Conservation (phyloP, 2,797 vertebrate genomes). For the Thunnus albacares region DNA sequence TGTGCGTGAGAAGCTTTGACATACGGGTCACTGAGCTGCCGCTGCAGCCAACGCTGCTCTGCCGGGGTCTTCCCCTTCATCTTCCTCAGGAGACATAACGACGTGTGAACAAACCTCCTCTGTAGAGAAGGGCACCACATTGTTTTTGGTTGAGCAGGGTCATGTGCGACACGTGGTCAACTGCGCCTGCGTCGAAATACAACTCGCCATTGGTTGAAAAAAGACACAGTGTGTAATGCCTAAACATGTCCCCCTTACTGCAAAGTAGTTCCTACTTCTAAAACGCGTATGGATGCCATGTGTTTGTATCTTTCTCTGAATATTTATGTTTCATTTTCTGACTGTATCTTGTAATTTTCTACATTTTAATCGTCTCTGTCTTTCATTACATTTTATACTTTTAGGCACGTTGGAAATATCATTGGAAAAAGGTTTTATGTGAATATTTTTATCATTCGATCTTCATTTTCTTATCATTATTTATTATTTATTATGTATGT, state of each 20-base stretch:
- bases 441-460: too few species aligned
- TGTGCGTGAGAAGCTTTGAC: slow-evolving; percentile 89
- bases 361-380: too few species aligned
- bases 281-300: not conserved
- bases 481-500: too few species aligned
- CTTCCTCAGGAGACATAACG: slow-evolving; percentile 70
- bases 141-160: not conserved
- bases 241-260: slow-evolving; percentile 25
- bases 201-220: slow-evolving; percentile 34
- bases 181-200: slow-evolving; percentile 46
- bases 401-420: too few species aligned
- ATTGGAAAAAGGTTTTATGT: too few species aligned
- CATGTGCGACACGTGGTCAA: rapidly evolving
- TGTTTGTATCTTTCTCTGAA: not conserved
- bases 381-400: too few species aligned
- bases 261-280: slow-evolving; percentile 54
- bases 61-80: slow-evolving; percentile 79
- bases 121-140: slow-evolving; percentile 44
- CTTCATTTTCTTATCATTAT: too few species aligned
- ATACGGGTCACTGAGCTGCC: slow-evolving; percentile 92
- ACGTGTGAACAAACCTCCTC: slow-evolving; percentile 80
- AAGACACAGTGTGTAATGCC: not conserved
- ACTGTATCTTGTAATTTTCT: too few species aligned
- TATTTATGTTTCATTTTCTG: not conserved
- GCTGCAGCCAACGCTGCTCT: slow-evolving; percentile 89